These are phyloP conservation scores for Himalopsyche japonica DNA, from an alignment of 2,888 invertebrate genomes.

Conservation along the genomic window DNA sequence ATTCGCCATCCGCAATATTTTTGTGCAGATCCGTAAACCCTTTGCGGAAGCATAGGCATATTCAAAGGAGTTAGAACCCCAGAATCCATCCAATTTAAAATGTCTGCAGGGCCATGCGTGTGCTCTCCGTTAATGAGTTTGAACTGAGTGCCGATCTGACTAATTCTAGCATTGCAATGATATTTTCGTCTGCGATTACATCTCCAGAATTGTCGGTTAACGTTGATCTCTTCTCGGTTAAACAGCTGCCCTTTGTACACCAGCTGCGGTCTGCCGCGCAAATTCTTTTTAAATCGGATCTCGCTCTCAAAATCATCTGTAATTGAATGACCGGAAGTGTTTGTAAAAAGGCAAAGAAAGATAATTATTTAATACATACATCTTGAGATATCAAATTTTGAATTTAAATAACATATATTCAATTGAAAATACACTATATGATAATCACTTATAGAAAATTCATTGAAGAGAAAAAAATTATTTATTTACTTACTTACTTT, in stretches of 20 bases:
- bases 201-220: neutral
- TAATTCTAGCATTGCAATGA: neutral
- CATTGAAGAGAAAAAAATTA: too few relatives aligned
- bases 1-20: neutral
- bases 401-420: too few relatives aligned
- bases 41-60: neutral
- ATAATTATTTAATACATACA: neutral
- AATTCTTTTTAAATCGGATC: neutral
- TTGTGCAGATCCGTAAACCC: neutral
- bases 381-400: too few relatives aligned
- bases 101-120: neutral
- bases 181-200: constrained; percentile 1
- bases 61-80: neutral
- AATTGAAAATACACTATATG: too few relatives aligned
- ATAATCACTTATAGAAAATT: too few relatives aligned
- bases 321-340: neutral
- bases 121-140: neutral
- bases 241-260: neutral
- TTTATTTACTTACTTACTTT: too few relatives aligned
- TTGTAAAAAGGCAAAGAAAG: neutral
- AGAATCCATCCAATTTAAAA: neutral
- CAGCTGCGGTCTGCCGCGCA: constrained; percentile 4
- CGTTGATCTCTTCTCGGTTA: neutral
- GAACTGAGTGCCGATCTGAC: neutral
- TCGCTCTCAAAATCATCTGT: neutral